These are phyloP conservation scores for Chymomyza procnemis DNA, from an alignment of 2,888 invertebrate genomes.

Conservation along the genomic window DNA sequence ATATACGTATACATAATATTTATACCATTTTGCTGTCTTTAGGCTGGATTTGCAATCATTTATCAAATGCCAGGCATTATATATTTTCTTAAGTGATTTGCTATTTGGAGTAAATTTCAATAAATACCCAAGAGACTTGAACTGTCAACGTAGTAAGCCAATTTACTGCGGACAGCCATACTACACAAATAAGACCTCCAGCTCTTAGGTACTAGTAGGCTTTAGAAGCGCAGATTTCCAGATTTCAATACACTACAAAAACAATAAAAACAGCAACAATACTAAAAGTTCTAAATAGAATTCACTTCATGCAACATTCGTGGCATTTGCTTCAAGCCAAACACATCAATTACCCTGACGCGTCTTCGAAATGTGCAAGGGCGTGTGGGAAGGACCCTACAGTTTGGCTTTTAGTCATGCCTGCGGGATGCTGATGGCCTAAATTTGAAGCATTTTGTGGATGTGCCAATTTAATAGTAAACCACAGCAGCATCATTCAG, in stretches of 20 bases:
- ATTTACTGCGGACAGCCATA: slow-evolving; percentile 40
- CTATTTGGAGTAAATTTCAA: slow-evolving; percentile 67
- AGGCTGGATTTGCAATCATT: slow-evolving; percentile 16
- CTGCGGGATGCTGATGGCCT: neutral
- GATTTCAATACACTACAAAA: neutral
- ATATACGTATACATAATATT: neutral
- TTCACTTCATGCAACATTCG: slow-evolving; percentile 14
- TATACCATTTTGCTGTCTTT: neutral
- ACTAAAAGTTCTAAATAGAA: slow-evolving; percentile 50
- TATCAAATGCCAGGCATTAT: slow-evolving; percentile 22
- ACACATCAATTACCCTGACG: slow-evolving; percentile 71
- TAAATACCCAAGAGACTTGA: slow-evolving; percentile 63
- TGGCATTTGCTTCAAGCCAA: slow-evolving; percentile 44
- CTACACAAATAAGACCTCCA: neutral
- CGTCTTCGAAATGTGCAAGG: slow-evolving; percentile 26
- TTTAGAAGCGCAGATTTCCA: neutral
- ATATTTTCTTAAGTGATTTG: slow-evolving; percentile 59
- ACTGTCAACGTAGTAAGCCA: slow-evolving; percentile 72
- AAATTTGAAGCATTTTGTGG: neutral
- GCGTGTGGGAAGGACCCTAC: slow-evolving; percentile 10
- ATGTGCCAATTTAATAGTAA: neutral
- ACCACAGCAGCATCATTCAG: neutral
- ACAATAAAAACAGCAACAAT: slow-evolving; percentile 23
- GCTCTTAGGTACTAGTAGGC: neutral
- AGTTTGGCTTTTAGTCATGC: slow-evolving; percentile 20